Evolutionary conservation across 2,888 invertebrate genomes (phyloP).

Genomic region (Podabrus alpinus): DNA sequence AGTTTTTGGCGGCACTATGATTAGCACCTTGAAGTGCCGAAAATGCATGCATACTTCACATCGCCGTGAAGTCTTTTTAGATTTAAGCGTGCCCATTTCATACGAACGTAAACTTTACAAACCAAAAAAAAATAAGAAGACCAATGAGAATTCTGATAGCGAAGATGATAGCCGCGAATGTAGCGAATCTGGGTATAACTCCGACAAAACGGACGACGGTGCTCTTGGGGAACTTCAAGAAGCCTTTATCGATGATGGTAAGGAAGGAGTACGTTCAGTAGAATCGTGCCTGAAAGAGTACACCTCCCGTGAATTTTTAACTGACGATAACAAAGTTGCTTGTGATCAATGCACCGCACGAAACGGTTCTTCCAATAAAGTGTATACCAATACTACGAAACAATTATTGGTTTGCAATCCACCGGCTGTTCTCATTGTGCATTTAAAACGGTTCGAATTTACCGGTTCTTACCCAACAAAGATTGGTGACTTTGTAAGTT

Average conservation of each 20-base stretch:
- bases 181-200: background rate
- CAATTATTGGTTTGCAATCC: constrained; percentile 87
- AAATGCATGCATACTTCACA: constrained; percentile 87
- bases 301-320: constrained; percentile 86
- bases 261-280: constrained; percentile 79
- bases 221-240: constrained; percentile 48
- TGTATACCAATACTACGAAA: constrained; percentile 81
- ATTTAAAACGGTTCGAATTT: constrained; percentile 87
- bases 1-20: constrained; percentile 90
- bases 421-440: constrained; percentile 91
- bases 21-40: constrained; percentile 87
- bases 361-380: constrained; percentile 68
- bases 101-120: constrained; percentile 65
- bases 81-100: constrained; percentile 89
- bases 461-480: constrained; percentile 71
- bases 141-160: constrained; percentile 41
- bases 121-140: constrained; percentile 62
- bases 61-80: constrained; percentile 90
- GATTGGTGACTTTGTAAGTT: constrained; percentile 83
- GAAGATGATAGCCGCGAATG: constrained; percentile 27
- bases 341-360: constrained; percentile 87
- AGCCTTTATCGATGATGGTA: constrained; percentile 72
- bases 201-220: background rate
- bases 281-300: constrained; percentile 91
- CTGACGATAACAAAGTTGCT: constrained; percentile 89